Conservation (phyloP, 37 sponge, comb jelly and placozoan species). For the Halisarca cf. caerulea region DNA sequence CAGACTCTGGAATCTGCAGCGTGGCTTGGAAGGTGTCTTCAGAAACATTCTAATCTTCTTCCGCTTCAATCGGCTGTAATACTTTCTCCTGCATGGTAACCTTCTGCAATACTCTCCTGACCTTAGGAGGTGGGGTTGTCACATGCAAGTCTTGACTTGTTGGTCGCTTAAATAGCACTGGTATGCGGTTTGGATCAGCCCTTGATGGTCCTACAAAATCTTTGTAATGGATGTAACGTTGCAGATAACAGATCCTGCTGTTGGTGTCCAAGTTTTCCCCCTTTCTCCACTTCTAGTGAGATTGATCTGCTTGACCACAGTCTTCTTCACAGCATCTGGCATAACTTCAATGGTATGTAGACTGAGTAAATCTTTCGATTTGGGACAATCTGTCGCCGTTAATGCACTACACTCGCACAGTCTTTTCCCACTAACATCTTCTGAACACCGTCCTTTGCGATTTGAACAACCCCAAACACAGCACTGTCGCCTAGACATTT, state of each 20-base stretch:
- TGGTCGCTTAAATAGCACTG: slow-evolving; percentile 22
- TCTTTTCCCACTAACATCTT: slow-evolving; percentile 17
- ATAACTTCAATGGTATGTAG: slow-evolving; percentile 22
- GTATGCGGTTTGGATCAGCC: not conserved
- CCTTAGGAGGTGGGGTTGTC: too few species aligned
- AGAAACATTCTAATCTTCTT: not conserved
- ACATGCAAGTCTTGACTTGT: too few species aligned
- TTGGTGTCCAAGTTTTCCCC: slow-evolving; percentile 10
- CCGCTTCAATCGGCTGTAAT: too few species aligned
- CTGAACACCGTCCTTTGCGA: slow-evolving; percentile 39
- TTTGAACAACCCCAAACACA: slow-evolving; percentile 42
- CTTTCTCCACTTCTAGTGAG: not conserved
- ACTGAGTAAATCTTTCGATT: slow-evolving; percentile 16
- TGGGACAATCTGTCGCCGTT: not conserved
- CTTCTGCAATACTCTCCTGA: too few species aligned
- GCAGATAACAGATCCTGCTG: slow-evolving; percentile 14
- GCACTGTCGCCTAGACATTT: slow-evolving; percentile 38
- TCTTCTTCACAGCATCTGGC: slow-evolving; percentile 1
- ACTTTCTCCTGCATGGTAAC: too few species aligned
- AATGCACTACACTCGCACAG: not conserved
- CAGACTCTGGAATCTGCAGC: not conserved
- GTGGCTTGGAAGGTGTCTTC: not conserved
- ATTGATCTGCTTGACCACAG: slow-evolving; percentile 22
- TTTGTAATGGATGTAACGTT: slow-evolving; percentile 30
- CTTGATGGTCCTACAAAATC: slow-evolving; percentile 32